phyloP scores from a whole-genome alignment of 2,113 vertebrate species.

The Percopsis transmontana region DNA sequence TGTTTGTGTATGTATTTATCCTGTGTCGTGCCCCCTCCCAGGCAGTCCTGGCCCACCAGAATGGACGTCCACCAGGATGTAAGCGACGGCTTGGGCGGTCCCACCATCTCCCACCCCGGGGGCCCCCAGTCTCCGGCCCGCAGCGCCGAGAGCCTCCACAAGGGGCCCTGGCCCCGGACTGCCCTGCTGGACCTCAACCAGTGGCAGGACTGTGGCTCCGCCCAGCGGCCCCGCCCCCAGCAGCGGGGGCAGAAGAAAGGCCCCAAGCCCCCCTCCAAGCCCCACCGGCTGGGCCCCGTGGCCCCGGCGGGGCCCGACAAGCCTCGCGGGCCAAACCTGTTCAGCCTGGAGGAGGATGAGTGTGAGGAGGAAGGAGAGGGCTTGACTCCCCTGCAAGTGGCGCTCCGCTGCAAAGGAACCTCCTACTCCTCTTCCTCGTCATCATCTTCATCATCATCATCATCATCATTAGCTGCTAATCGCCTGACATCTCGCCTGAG shows the following conservation, averaged over 20 bases:
- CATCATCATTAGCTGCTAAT: constrained; percentile 83
- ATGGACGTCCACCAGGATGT: constrained; percentile 95
- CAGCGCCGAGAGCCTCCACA: constrained; percentile 88
- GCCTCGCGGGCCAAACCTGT: constrained; percentile 86
- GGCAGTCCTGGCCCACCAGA: constrained; percentile 97
- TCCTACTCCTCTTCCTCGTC: constrained; percentile 1
- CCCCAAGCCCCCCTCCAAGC: constrained; percentile 54
- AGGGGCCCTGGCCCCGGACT: constrained; percentile 88
- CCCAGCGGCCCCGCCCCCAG: constrained; percentile 43
- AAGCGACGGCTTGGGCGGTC: constrained; percentile 90
- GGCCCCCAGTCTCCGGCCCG: constrained; percentile 91
- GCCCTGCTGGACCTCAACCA: constrained; percentile 80
- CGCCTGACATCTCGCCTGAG: constrained; percentile 94
- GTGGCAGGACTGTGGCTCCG: constrained; percentile 50
- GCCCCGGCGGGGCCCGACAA: constrained; percentile 55
- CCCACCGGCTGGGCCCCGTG: constrained; percentile 62
- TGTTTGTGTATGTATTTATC: background rate
- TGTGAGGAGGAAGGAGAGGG: constrained; percentile 39
- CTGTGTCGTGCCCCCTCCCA: constrained; percentile 51
- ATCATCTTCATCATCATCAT: constrained; percentile 69
- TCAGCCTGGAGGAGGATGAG: constrained; percentile 92
- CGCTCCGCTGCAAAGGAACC: constrained; percentile 84
- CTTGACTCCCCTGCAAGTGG: constrained; percentile 85
- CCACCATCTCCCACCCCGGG: constrained; percentile 85
- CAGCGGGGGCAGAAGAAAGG: constrained; percentile 63